Conservation (phyloP, 30 jellyfish, hydroid and myxozoan genomes). For the Rhopilema esculentum region DNA sequence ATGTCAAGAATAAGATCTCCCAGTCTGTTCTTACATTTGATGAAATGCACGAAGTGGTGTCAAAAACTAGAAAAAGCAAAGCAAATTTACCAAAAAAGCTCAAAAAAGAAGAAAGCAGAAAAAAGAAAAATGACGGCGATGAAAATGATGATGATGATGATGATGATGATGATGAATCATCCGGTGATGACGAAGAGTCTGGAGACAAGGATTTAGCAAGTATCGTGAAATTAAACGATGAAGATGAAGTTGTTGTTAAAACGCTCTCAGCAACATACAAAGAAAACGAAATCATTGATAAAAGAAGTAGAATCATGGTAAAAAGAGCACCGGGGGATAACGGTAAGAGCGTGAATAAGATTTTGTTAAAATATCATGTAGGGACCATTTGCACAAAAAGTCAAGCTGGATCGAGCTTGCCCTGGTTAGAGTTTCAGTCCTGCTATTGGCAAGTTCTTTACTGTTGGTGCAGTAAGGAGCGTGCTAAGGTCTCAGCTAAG, state of each 20-base stretch:
- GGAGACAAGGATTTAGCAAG: slow-evolving; percentile 55
- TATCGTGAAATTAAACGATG: slow-evolving; percentile 17
- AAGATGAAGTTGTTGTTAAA: slow-evolving; percentile 41
- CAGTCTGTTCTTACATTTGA: slow-evolving; percentile 88
- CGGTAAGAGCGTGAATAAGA: background rate
- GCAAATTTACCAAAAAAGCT: background rate
- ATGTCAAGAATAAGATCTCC: background rate
- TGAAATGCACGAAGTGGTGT: slow-evolving; percentile 87
- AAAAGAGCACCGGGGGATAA: slow-evolving; percentile 79
- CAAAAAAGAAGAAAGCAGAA: slow-evolving; percentile 19
- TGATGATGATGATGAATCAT: slow-evolving; percentile 49
- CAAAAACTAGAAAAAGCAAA: slow-evolving; percentile 16
- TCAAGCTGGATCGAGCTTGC: no score
- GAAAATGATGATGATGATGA: slow-evolving; percentile 18
- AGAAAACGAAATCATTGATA: slow-evolving; percentile 56
- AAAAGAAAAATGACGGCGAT: background rate
- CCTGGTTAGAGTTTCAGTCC: no score
- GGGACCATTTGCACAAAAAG: no score
- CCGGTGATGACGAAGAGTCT: slow-evolving; percentile 68
- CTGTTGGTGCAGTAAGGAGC: no score
- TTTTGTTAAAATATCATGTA: no score
- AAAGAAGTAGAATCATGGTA: slow-evolving; percentile 53
- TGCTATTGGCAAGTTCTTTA: no score
- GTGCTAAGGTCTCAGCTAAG: no score
- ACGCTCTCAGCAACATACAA: slow-evolving; percentile 56